Evolutionary conservation across 2,797 vertebrate genomes (phyloP).

Genomic region (Babyrousa celebensis): DNA sequence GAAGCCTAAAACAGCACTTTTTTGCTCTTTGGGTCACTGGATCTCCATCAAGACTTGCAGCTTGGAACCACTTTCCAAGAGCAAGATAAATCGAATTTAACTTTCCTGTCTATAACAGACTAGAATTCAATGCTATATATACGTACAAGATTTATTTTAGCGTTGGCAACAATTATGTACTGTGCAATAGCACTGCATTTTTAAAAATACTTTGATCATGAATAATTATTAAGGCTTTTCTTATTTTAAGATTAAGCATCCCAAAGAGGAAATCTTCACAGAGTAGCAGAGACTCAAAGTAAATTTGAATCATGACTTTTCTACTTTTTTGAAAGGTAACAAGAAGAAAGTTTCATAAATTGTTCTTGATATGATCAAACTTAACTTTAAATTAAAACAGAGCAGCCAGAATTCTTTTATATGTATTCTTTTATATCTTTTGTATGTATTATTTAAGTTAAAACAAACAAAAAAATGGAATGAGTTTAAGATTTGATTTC

Average conservation of each 20-base stretch:
- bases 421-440: constrained; percentile 13
- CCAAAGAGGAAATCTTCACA: constrained; percentile 31
- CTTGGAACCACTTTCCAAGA: constrained; percentile 46
- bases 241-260: constrained; percentile 61
- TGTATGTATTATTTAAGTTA: constrained; percentile 22
- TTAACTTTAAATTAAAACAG: constrained; percentile 65
- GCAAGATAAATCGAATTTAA: constrained; percentile 43
- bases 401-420: constrained; percentile 55
- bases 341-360: constrained; percentile 71
- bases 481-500: constrained; percentile 52
- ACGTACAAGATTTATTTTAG: constrained; percentile 3
- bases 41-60: constrained; percentile 5
- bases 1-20: not conserved
- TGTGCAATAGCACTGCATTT: not conserved
- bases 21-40: constrained; percentile 46
- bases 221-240: constrained; percentile 10
- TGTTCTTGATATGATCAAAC: constrained; percentile 59
- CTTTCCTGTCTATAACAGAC: not conserved
- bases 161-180: not conserved
- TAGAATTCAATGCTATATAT: constrained; percentile 1
- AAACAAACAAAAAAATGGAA: not conserved
- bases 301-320: constrained; percentile 68
- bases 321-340: constrained; percentile 58
- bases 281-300: not conserved
- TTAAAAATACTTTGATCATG: not conserved